Evolutionary conservation across 2,797 vertebrate genomes (phyloP), one percentile per base, ranked within the genome.

Genomic region (Anguilla pacifica): DNA sequence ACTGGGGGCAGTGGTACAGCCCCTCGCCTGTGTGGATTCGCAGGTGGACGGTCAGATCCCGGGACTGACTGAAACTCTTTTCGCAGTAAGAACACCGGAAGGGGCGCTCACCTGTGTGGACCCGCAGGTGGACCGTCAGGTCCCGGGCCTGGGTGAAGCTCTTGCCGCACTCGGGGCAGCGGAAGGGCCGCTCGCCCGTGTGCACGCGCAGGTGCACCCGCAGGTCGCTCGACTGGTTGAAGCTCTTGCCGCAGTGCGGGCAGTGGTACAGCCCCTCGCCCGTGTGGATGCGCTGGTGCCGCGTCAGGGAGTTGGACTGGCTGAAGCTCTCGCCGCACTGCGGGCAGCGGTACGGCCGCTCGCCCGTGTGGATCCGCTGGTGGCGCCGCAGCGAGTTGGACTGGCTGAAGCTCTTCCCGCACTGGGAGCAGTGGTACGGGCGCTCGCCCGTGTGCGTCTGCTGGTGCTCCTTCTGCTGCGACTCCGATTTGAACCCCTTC

Each of bases 361-460:
- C 90, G 67, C 90, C 89, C 17, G 89, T 89, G 86, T 91, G 90
- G 17, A 89, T 89, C 17, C 90, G 51, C 28, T 90, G 89, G 77
- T 91, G 90, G 2, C 88, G 83, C 25, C 87, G 88, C 46, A 91
- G 79, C 13, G 89, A 86, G 11, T 87, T 51, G 67, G 87, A 89
- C 19, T 86, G 87, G 31, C 89, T 91, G 51, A 91, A 91, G 13
- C 89, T 87, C 85, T 86, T 88, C 0, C 89, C 89, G 39, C 90
- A 91, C 64, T 89, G 89, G 13, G 88, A 85, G 59, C 90, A 91
- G 31, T 86, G 85, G 70, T 87, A 91, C 1, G 90, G 90, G 39
- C 88, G 88, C 28, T 90, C 90, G 10, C 88, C 82, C 1, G 86
- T 55, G 85, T 91, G 87, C 39, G 89, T 89, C 1, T 88, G 61